Conservation (phyloP, 2,888 invertebrate species). For the Sceliomorpha sp. region DNA sequence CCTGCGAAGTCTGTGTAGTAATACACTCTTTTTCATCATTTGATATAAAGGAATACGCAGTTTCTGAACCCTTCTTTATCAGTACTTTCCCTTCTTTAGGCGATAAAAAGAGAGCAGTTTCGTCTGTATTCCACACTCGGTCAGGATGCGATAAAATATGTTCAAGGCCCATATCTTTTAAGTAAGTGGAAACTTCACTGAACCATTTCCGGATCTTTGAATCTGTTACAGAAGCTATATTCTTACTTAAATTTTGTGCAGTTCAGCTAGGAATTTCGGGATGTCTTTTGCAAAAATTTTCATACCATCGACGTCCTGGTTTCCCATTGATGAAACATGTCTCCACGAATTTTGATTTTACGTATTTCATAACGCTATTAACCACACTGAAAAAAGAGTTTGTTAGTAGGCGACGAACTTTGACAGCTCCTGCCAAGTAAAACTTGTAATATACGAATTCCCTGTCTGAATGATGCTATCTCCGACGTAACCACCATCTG, state of each 20-base stretch:
- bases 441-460: no score
- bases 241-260: slow-evolving; percentile 2
- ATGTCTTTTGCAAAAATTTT: background rate
- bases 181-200: background rate
- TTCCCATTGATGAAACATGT: slow-evolving; percentile 61
- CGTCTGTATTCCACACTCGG: slow-evolving; percentile 73
- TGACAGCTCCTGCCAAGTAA: no score
- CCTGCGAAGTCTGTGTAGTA: background rate
- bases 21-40: slow-evolving; percentile 21
- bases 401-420: no score
- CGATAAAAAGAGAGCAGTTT: slow-evolving; percentile 71
- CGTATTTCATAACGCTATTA: no score
- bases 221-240: background rate
- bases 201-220: slow-evolving; percentile 1
- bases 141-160: slow-evolving; percentile 57
- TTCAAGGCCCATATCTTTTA: background rate
- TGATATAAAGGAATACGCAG: slow-evolving; percentile 25
- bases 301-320: slow-evolving; percentile 4
- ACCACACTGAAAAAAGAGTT: no score
- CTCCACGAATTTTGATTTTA: no score
- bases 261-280: background rate
- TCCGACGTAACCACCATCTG: no score
- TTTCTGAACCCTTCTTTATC: slow-evolving; percentile 61
- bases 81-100: slow-evolving; percentile 71
- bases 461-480: no score